Base-by-base conservation (phyloP, 2,797 vertebrate genomes). In the Acipenser ruthenus region DNA sequence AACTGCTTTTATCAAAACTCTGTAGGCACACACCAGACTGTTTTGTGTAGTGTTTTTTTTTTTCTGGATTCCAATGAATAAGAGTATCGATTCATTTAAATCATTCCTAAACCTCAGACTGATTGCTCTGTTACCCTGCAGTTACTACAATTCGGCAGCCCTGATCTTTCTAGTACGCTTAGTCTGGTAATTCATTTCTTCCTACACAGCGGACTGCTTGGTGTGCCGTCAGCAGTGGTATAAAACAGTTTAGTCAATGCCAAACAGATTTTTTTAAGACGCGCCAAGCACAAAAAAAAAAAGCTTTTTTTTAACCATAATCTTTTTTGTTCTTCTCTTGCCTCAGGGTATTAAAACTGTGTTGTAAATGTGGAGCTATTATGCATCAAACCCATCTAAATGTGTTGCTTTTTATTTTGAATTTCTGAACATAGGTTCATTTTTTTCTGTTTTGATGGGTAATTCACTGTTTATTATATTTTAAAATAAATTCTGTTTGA, bases 51-150 rank as follows among this genome's bases (percentile, higher is more conserved):
- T 55, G n/a, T 55, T 55, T 55, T 55, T 37, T 37, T 37, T 55
- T 64, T 65, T 65, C 1, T 65, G 13, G 63, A 47, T 23, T 48
- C 47, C 63, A 23, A 8, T 65, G 64, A 69, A 69, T 69, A 65
- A 65, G 63, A 65, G 56, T 65, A 69, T 69, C 55, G 67, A 68
- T 68, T 84, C 83, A 77, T 74, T 82, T 88, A 89, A 63, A 86
- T 87, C 84, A 76, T 79, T 80, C 77, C 83, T 79, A 86, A 80
- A 82, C 84, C 80, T 75, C 78, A 82, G 75, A 77, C 78, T 80
- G 84, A 83, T 82, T 87, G 84, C 82, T 88, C 82, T 4, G 78
- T 85, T 85, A 78, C 74, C 68, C 82, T 80, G 82, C 82, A 84
- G 83, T 85, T 83, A 83, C 68, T 73, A 12, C 60, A 69, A 77